Base-by-base conservation (phyloP, 1,140 invertebrate genomes). In the Mya arenaria region DNA sequence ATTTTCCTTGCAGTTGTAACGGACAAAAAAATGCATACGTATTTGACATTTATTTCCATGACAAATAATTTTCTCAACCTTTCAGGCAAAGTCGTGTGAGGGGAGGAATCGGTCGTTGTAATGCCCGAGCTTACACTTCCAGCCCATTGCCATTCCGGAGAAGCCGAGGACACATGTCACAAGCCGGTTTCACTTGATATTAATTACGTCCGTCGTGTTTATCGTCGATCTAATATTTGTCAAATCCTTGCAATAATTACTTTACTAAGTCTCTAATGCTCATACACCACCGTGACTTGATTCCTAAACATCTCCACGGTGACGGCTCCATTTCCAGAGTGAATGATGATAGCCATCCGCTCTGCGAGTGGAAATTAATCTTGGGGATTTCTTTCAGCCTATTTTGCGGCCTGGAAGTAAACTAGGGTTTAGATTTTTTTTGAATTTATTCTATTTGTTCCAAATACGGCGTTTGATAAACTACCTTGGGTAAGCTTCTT, bases 151-250 rank as follows among this genome's bases (percentile, higher is more conserved):
- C 23, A 80, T 80, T 69, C 52, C 39, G 34, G 32, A 44, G 23
- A 58, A 23, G 55, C 44, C 65, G 41, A 6, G 1, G 39, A 52
- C 66, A 55, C 66, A 55, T 80, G 77, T 68, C 66, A 34, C 19
- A 25, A 41, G 1, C 44, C 68, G 69, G 65, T 80, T 65, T 56
- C 66, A 60, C 62, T 58, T 52, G 32, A 80, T 41, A 80, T 80
- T 80, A 80, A 80, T 80, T 80, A 80, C 66, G 77, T 48, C 28
- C 65, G 25, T 23, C 63, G 65, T 71, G 66, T 68, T 71, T 41
- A 80, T 62, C 77, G 62, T 32, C 77, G 77, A 80, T 68, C 77
- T 80, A 80, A 80, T 80, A 80, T 80, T 80, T 80, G 77, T 80
- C 77, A 80, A 80, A 80, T 80, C 77, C 77, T 28, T 15, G n/a